Evolutionary conservation across 2,888 invertebrate genomes (phyloP).

Genomic region (Hetaerina titia): DNA sequence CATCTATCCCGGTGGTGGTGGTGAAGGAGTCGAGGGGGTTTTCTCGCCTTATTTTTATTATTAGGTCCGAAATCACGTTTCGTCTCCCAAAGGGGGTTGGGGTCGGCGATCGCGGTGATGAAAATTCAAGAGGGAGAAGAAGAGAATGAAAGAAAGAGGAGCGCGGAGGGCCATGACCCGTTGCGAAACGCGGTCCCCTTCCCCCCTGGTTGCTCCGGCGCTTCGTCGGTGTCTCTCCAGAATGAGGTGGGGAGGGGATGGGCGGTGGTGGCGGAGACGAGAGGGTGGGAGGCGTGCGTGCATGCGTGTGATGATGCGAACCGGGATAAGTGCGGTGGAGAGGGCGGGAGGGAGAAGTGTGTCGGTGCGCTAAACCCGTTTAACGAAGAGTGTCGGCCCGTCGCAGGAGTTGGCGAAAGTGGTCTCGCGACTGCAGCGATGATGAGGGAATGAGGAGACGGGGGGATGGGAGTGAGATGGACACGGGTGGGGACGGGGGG

Average conservation of each 20-base stretch:
- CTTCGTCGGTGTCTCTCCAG: neutral
- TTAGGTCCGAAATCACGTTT: neutral
- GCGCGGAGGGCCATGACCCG: neutral
- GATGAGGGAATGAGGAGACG: neutral
- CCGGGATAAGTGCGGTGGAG: neutral
- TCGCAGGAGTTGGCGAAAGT: slow-evolving; percentile 39
- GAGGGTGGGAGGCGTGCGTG: too few relatives aligned
- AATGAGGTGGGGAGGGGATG: too few relatives aligned
- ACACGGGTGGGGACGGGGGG: neutral
- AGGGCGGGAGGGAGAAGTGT: neutral
- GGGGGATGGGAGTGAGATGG: neutral
- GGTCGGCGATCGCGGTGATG: neutral
- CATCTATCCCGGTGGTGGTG: neutral
- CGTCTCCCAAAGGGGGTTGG: neutral
- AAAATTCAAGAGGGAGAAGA: neutral
- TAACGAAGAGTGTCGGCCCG: slow-evolving; percentile 18
- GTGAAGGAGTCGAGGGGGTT: neutral
- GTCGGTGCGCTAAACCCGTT: slow-evolving; percentile 55
- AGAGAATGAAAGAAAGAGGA: neutral
- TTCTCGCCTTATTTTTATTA: neutral
- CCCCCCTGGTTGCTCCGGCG: neutral
- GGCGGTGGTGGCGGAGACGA: too few relatives aligned
- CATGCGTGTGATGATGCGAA: neutral
- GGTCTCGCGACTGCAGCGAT: slow-evolving; percentile 4
- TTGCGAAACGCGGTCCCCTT: neutral